Evolutionary conservation across 2,113 vertebrate genomes (phyloP), one percentile per base, ranked within the genome.

Genomic region (Carassius auratus): DNA sequence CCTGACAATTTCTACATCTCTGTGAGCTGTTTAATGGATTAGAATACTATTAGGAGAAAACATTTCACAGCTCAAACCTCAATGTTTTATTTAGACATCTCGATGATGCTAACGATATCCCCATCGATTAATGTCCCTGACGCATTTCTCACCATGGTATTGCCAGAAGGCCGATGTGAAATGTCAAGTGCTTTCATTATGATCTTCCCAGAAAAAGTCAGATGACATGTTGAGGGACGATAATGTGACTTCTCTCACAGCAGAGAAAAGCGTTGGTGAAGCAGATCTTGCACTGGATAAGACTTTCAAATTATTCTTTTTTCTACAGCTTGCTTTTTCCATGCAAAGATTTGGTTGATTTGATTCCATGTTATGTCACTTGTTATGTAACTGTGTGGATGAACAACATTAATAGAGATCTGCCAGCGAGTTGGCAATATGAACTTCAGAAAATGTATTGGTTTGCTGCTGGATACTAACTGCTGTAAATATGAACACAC

Each of bases 141-240:
- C 81, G 48, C 81, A 83, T 83, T 83, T 83, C 48, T 83, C 81
- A 71, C 45, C 30, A 52, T 13, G 2, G 64, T 36, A 21, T 71
- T 71, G 66, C 81, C 61, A 69, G 83, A 76, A 85, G 84, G 61
- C 79, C 80, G n/a, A 36, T 45, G 57, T 57, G 50, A 81, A 87
- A 87, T 86, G 80, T 85, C 86, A 81, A 74, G 85, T 57, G 64
- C 52, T 52, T 84, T 76, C 88, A 90, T 85, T 83, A 64, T 69
- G 68, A 89, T 89, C 86, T 74, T 48, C 21, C n/a, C 66, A 30
- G 55, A 75, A 68, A 61, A 78, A 52, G 50, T 73, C 71, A 73
- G 45, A 86, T 15, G 83, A 86, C 83, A 75, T 82, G 75, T 81
- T 89, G 73, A 75, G 59, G 61, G 64, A 73, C 84, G 77, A 86